Conservation (phyloP, 2,113 vertebrate species). For the Syngnathus floridae region DNA sequence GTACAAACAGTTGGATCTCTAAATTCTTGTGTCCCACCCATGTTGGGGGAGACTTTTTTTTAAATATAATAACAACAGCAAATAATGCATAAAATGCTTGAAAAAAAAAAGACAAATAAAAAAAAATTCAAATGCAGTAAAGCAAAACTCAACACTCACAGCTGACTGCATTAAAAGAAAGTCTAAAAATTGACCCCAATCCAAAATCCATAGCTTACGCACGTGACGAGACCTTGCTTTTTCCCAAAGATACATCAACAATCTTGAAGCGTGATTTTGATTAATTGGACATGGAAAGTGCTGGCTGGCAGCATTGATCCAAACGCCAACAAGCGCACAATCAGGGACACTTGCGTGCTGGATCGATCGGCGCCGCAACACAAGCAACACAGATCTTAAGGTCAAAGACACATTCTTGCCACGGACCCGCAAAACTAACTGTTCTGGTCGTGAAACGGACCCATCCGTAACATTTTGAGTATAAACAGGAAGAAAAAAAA, state of each 20-base stretch:
- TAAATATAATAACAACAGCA: too few relatives aligned
- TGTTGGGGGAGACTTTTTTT: too few relatives aligned
- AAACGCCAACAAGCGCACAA: slow-evolving; percentile 12
- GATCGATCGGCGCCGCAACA: slow-evolving; percentile 24
- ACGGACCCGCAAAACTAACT: slow-evolving; percentile 36
- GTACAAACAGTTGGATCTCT: not conserved
- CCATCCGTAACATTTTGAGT: not conserved
- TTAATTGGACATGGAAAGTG: not conserved
- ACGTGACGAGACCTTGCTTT: not conserved
- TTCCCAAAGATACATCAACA: not conserved
- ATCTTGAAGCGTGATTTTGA: slow-evolving; percentile 6
- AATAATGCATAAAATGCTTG: too few relatives aligned
- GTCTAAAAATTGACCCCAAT: not conserved
- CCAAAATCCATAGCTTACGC: not conserved
- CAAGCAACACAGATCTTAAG: slow-evolving; percentile 12
- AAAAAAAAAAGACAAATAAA: not conserved
- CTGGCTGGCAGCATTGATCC: slow-evolving; percentile 5
- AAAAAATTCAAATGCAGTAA: not conserved
- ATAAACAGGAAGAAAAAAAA: not conserved
- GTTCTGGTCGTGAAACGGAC: slow-evolving; percentile 4
- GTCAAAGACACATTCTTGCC: slow-evolving; percentile 30
- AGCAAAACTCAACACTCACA: not conserved
- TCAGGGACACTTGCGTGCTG: slow-evolving; percentile 5
- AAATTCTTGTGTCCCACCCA: too few relatives aligned
- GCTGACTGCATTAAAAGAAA: not conserved